Conservation (phyloP, 2,797 vertebrate species). For the Neosilurus mollespiculum region DNA sequence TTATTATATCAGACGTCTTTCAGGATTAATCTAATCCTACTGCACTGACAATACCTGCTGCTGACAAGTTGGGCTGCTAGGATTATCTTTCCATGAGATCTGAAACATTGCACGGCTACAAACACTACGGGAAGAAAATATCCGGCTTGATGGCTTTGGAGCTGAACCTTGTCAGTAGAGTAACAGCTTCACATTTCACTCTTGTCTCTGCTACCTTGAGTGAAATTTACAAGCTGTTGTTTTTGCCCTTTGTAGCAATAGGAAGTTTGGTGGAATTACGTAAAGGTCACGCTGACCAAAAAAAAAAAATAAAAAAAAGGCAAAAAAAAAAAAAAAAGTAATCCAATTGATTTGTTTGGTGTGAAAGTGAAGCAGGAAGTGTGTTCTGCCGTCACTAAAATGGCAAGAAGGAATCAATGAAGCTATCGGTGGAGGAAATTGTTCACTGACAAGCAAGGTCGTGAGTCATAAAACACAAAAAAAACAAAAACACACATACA, state of each 20-base stretch:
- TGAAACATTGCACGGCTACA: not conserved
- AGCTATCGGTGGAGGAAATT: slow-evolving; percentile 61
- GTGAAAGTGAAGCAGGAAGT: slow-evolving; percentile 5
- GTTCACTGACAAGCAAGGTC: slow-evolving; percentile 20
- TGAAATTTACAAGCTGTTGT: slow-evolving; percentile 68
- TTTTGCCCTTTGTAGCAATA: slow-evolving; percentile 59
- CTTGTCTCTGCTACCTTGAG: slow-evolving; percentile 59
- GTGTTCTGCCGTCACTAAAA: slow-evolving; percentile 43
- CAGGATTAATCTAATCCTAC: not conserved
- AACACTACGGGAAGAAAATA: not conserved
- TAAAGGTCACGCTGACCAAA: slow-evolving; percentile 21
- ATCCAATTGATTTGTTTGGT: slow-evolving; percentile 9
- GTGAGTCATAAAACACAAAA: not conserved
- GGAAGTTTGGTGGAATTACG: not conserved
- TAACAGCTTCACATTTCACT: slow-evolving; percentile 12
- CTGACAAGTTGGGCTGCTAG: not conserved
- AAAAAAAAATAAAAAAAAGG: too few relatives aligned
- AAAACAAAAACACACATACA: too few relatives aligned
- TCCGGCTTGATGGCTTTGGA: not conserved
- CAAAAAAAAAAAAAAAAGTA: not conserved
- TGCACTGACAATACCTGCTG: too few relatives aligned
- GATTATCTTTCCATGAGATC: not conserved
- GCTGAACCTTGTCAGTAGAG: slow-evolving; percentile 8
- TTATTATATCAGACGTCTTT: not conserved
- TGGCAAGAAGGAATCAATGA: slow-evolving; percentile 62